Conservation (phyloP, 2,113 vertebrate species). For the Dascyllus trimaculatus region DNA sequence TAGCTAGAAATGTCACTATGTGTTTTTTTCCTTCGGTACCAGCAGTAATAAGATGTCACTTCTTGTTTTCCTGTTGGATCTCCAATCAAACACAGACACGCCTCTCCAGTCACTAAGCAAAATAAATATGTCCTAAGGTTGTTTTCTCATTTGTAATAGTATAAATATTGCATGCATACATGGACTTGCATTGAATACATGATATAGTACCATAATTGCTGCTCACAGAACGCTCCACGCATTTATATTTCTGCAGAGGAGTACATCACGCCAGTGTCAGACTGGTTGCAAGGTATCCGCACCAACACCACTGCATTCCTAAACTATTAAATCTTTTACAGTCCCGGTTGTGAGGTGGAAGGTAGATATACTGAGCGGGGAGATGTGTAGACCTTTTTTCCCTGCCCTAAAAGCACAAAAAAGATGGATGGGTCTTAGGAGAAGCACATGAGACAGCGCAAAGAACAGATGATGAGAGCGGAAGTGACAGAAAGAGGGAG, state of each 20-base stretch:
- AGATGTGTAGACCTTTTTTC: not conserved
- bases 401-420: constrained; percentile 17
- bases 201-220: not conserved
- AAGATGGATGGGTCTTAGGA: constrained; percentile 44
- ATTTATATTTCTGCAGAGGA: not conserved
- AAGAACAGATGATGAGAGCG: constrained; percentile 47
- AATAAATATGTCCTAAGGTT: too few species aligned
- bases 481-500: constrained; percentile 46
- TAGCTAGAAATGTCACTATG: too few species aligned
- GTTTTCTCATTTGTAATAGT: too few species aligned
- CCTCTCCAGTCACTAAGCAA: too few species aligned
- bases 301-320: not conserved
- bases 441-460: constrained; percentile 19
- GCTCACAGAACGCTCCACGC: not conserved
- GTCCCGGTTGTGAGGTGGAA: not conserved
- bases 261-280: constrained; percentile 2
- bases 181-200: too few species aligned
- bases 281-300: constrained; percentile 1
- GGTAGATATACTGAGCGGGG: not conserved
- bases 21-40: too few species aligned
- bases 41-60: too few species aligned
- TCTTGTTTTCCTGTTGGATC: too few species aligned
- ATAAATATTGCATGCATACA: too few species aligned
- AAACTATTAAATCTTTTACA: constrained; percentile 4
- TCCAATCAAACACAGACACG: too few species aligned